Conservation (phyloP, 2,797 vertebrate species). For the Xenops minutus region DNA sequence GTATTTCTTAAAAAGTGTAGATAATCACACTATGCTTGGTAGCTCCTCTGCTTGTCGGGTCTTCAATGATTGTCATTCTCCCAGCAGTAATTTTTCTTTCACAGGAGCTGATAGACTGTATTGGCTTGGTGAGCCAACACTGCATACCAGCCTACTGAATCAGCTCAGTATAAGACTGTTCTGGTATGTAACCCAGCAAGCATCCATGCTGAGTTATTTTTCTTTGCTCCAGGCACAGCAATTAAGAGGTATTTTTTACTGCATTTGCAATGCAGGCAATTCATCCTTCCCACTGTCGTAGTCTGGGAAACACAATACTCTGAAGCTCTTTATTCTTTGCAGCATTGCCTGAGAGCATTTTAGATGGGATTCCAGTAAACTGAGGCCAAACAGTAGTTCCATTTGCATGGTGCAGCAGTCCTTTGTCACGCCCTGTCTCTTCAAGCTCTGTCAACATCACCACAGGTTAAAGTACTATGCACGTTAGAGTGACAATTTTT, state of each 20-base stretch:
- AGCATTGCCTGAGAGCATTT: neutral
- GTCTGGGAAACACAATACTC: neutral
- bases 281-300: neutral
- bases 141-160: slow-evolving; percentile 45
- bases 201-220: slow-evolving; percentile 35
- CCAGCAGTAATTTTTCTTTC: slow-evolving; percentile 20
- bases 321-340: neutral
- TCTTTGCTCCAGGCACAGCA: slow-evolving; percentile 34
- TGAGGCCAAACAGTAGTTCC: neutral
- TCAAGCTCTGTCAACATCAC: neutral
- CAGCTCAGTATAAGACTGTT: slow-evolving; percentile 21
- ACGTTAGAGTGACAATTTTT: neutral
- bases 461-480: neutral
- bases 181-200: slow-evolving; percentile 44
- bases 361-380: neutral
- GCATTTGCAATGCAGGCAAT: slow-evolving; percentile 12
- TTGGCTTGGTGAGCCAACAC: neutral
- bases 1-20: neutral
- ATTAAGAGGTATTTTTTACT: slow-evolving; percentile 28
- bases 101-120: neutral
- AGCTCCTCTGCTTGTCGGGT: neutral
- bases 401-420: neutral
- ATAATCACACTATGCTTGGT: neutral
- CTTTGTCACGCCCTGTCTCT: neutral
- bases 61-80: neutral